Conservation (phyloP, 2,797 vertebrate species). For the Melanotaenia boesemani region DNA sequence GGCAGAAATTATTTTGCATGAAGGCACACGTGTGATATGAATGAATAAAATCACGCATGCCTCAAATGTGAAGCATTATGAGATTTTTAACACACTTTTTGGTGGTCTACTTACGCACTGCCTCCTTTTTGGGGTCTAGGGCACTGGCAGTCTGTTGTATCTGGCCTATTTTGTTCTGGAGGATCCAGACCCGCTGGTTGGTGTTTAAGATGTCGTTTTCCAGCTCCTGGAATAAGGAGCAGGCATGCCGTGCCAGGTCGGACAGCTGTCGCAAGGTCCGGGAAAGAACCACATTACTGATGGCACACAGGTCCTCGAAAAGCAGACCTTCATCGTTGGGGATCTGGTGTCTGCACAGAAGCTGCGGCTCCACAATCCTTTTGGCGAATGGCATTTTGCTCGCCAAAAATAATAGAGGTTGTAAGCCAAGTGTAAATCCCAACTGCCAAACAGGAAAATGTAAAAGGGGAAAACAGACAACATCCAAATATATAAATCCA, state of each 20-base stretch:
- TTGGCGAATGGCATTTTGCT: constrained; percentile 95
- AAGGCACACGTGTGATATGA: constrained; percentile 54
- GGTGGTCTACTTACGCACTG: constrained; percentile 94
- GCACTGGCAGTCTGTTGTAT: constrained; percentile 90
- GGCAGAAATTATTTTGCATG: constrained; percentile 48
- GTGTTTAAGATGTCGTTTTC: constrained; percentile 93
- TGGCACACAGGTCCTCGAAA: constrained; percentile 92
- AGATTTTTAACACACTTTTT: constrained; percentile 41
- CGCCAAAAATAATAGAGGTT: constrained; percentile 67
- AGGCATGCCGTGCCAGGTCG: constrained; percentile 95
- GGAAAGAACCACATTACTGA: constrained; percentile 94
- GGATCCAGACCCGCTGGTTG: constrained; percentile 91
- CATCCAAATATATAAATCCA: constrained; percentile 81
- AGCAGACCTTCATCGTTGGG: constrained; percentile 86
- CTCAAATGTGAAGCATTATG: constrained; percentile 37
- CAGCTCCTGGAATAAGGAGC: constrained; percentile 96
- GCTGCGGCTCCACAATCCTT: constrained; percentile 95
- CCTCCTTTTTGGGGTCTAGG: constrained; percentile 97
- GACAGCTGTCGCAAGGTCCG: constrained; percentile 97
- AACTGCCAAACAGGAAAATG: constrained; percentile 65
- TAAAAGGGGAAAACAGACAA: constrained; percentile 70
- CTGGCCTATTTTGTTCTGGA: constrained; percentile 93
- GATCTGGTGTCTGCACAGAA: constrained; percentile 91
- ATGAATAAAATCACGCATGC: constrained; percentile 47
- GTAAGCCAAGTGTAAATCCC: constrained; percentile 75